Evolutionary conservation across 2,113 vertebrate genomes (phyloP).

Genomic region (Gobiocypris rarus): DNA sequence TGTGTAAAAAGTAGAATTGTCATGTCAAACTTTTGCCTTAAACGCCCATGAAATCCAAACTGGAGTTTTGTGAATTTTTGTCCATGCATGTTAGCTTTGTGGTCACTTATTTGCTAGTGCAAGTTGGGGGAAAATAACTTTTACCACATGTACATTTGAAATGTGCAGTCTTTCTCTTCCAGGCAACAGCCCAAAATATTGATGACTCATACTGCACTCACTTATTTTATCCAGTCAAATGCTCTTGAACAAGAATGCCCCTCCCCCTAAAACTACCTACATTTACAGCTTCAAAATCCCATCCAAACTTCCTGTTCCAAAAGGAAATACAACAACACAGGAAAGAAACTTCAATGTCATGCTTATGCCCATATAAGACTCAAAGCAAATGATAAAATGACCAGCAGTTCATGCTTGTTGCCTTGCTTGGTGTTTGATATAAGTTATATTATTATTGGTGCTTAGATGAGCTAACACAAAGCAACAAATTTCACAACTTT

Average conservation of each 20-base stretch:
- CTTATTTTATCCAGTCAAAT: conserved; percentile 8
- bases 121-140: background rate
- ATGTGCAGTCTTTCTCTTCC: background rate
- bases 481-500: background rate
- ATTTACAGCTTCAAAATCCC: background rate
- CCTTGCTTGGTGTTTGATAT: no score
- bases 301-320: background rate
- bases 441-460: no score
- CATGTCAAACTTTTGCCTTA: no score
- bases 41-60: background rate
- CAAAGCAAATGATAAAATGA: no score
- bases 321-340: background rate
- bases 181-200: background rate
- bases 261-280: background rate
- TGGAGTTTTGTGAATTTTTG: background rate
- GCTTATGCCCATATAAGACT: no score
- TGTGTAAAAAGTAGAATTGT: background rate
- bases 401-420: no score
- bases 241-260: background rate
- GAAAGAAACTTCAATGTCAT: background rate
- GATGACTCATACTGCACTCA: background rate
- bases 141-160: background rate
- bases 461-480: background rate
- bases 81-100: background rate
- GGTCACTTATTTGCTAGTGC: background rate